Evolutionary conservation across 2,113 vertebrate genomes (phyloP), one percentile per base, ranked within the genome.

Genomic region (Lampris megalopsis): DNA sequence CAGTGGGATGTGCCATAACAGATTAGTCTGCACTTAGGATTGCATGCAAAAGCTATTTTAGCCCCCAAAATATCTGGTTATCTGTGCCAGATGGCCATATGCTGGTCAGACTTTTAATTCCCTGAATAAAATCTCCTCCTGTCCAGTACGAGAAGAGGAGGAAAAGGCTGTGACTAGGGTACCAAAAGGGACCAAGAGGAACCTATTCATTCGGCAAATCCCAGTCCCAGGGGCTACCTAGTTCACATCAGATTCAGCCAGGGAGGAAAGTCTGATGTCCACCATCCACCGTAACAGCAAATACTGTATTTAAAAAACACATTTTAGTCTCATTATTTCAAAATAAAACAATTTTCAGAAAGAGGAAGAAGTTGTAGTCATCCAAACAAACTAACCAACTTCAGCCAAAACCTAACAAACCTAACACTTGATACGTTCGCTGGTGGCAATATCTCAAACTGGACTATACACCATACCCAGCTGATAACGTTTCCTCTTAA

Each of bases 21-120:
- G 87, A 83, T 91, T 85, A 91, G 74, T 53, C 60, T 85, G 88
- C 67, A 77, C 80, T 80, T 69, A 81, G 78, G 66, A 66, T 79
- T 73, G 68, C 64, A 71, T 79, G 82, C 84, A 80, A 83, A 85
- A 83, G 68, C 76, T 71, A 86, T 85, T 86, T 89, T 77, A 82
- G 68, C 73, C 64, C 76, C 63, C 82, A 85, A 50, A 88, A 90
- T 88, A 86, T 90, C 87, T 85, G 75, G 73, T 74, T 75, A 48
- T 87, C 75, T 82, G 83, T 63, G 79, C 80, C 90, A 89, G 87
- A 90, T 86, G 81, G 86, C 80, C 85, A 81, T 84, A 89, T 81
- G 80, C 78, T 89, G 65, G 68, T 74, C 65, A 65, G 56, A 63
- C 58, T 86, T 24, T 86, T 91, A 86, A 88, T 85, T 88, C 88